Percentiles rank a stretch among this genome's conserved stretches.
These are phyloP conservation scores for Riparia riparia DNA, from an alignment of 2,113 vertebrate genomes.

Conservation along the genomic window DNA sequence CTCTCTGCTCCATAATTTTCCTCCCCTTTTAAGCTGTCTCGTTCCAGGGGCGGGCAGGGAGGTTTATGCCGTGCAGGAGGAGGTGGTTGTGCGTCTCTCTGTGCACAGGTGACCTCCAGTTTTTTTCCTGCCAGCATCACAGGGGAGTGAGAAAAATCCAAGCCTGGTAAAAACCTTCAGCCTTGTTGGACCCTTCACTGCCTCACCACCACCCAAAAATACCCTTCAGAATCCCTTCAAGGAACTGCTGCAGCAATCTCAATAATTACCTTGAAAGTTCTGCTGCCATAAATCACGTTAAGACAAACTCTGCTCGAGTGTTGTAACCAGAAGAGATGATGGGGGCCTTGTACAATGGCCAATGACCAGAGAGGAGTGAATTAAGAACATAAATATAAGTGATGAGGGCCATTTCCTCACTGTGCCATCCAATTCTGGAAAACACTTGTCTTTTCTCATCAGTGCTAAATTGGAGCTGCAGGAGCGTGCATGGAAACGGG, in stretches of 20 bases:
- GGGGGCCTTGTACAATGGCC: neutral
- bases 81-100: neutral
- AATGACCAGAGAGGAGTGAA: conserved; percentile 18
- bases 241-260: conserved; percentile 31
- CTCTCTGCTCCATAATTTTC: neutral
- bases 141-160: neutral
- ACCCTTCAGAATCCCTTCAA: neutral
- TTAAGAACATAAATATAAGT: conserved; percentile 36
- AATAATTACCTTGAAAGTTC: conserved; percentile 37
- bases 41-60: neutral
- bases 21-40: conserved; percentile 50
- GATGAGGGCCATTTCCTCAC: conserved; percentile 7
- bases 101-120: neutral
- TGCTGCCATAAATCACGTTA: neutral
- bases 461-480: neutral
- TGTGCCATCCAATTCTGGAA: neutral
- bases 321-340: neutral
- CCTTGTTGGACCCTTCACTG: neutral
- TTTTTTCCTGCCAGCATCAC: neutral
- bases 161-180: neutral
- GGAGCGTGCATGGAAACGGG: fast-evolving
- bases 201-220: neutral
- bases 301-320: conserved; percentile 1
- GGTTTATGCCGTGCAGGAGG: neutral
- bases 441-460: neutral